A percentile compares a stretch with the other conserved stretches of the same genome.
These are phyloP conservation scores for Danaus chrysippus DNA, from an alignment of 2,888 invertebrate genomes.

Conservation along the genomic window DNA sequence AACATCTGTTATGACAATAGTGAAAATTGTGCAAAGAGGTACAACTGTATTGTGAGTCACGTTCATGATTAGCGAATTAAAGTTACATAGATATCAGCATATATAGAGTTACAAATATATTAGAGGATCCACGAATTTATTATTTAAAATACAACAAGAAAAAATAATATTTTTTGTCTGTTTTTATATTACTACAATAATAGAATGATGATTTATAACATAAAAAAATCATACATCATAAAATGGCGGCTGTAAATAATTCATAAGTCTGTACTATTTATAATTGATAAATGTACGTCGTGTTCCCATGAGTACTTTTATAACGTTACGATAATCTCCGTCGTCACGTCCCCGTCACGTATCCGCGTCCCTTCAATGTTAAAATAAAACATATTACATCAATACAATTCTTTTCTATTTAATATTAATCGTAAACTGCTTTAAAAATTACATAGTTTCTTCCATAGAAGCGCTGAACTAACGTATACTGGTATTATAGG, in stretches of 20 bases:
- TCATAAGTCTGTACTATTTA: constrained; percentile 11
- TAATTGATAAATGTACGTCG: constrained; percentile 32
- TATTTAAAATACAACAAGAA: too few relatives aligned
- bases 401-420: too few relatives aligned
- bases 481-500: too few relatives aligned
- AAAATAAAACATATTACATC: background rate
- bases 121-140: constrained; percentile 8
- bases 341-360: constrained; percentile 49
- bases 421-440: too few relatives aligned
- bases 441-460: too few relatives aligned
- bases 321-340: constrained; percentile 48
- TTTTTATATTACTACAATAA: too few relatives aligned
- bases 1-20: constrained; percentile 32
- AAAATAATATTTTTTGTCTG: too few relatives aligned
- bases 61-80: constrained; percentile 49
- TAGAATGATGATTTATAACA: too few relatives aligned
- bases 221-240: too few relatives aligned
- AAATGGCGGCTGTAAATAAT: background rate
- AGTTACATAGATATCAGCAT: constrained; percentile 29
- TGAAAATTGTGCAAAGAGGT: constrained; percentile 34
- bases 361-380: constrained; percentile 31
- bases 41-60: constrained; percentile 33
- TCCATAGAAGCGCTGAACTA: too few relatives aligned
- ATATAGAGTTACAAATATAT: constrained; percentile 11
- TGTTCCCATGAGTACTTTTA: constrained; percentile 41